Conservation (phyloP, 2,797 vertebrate species). For the Vespertilio murinus region DNA sequence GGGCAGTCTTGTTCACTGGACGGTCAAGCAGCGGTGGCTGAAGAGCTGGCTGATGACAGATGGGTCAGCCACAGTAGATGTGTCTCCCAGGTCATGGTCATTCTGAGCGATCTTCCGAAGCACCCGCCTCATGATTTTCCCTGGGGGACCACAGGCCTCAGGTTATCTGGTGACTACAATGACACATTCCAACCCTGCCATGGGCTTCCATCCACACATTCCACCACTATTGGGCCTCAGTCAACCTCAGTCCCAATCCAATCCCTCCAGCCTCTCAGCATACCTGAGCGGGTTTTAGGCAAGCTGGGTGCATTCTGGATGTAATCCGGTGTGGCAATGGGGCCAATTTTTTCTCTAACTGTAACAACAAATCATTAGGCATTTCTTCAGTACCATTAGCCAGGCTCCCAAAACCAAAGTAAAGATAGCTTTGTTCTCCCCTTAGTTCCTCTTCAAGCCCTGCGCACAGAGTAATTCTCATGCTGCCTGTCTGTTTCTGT, state of each 20-base stretch:
- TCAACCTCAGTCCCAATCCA: background rate
- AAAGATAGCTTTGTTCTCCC: constrained; percentile 43
- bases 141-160: constrained; percentile 80
- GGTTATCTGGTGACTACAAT: constrained; percentile 51
- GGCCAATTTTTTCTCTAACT: constrained; percentile 98
- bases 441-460: background rate
- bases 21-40: constrained; percentile 88
- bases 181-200: background rate
- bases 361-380: constrained; percentile 67
- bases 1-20: constrained; percentile 75
- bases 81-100: constrained; percentile 93
- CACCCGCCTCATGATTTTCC: constrained; percentile 97
- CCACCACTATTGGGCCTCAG: background rate
- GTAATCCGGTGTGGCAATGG: constrained; percentile 97
- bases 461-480: background rate
- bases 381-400: constrained; percentile 43
- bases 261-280: constrained; percentile 30
- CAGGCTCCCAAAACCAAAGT: background rate
- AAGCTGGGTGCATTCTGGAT: constrained; percentile 95
- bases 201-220: background rate
- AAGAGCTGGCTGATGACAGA: constrained; percentile 93
- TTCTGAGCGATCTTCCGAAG: constrained; percentile 94
- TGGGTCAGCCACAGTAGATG: constrained; percentile 93
- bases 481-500: background rate
- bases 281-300: constrained; percentile 98